These are phyloP conservation scores for Clarias laeviceps DNA, from an alignment of 2,797 vertebrate genomes.

Conservation along the genomic window DNA sequence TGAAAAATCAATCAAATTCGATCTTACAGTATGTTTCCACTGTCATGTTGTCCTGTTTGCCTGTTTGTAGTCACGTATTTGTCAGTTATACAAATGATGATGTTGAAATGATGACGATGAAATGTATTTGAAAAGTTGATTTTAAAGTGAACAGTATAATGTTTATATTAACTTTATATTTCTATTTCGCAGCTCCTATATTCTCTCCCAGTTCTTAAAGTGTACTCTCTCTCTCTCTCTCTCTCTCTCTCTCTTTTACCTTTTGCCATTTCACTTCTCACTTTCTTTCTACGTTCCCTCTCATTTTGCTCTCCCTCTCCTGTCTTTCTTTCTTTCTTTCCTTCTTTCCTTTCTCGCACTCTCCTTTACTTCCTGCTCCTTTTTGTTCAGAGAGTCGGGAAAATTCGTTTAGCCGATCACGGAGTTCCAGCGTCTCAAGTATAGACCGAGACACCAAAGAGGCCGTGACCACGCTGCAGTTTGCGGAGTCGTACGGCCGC, in stretches of 20 bases:
- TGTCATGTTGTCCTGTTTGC: constrained; percentile 30
- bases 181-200: not conserved
- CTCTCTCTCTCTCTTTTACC: constrained; percentile 24
- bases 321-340: constrained; percentile 4
- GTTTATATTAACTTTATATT: constrained; percentile 2
- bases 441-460: constrained; percentile 97
- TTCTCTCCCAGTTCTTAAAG: constrained; percentile 11
- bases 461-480: constrained; percentile 89
- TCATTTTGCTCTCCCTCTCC: constrained; percentile 23
- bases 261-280: constrained; percentile 9
- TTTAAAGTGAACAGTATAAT: not conserved
- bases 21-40: constrained; percentile 2
- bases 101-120: not conserved
- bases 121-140: not conserved
- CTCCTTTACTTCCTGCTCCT: not conserved
- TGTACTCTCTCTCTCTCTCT: constrained; percentile 16
- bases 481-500: constrained; percentile 88
- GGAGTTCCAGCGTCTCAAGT: constrained; percentile 97
- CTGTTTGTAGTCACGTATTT: constrained; percentile 13
- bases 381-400: constrained; percentile 86
- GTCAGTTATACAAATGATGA: not conserved
- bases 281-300: constrained; percentile 22
- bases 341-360: not conserved
- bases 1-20: not conserved
- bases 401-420: constrained; percentile 94